Evolutionary conservation across 53 echinoderm and acorn worm genomes (phyloP), one percentile per base, ranked within the genome.

Genomic region (Luidia sarsii): DNA sequence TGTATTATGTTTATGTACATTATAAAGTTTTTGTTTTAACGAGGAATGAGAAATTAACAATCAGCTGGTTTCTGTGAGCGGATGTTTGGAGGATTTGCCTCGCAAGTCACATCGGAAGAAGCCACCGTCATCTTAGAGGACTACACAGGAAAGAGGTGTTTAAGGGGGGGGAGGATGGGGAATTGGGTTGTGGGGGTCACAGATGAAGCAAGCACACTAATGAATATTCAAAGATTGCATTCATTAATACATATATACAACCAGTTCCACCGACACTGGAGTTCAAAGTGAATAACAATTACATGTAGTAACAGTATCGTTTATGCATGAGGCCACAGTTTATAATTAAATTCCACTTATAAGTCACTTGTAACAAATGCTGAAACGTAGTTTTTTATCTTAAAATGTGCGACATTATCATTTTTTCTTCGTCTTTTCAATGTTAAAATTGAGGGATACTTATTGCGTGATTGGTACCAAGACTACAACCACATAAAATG

Each of bases 11-110:
- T 10, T 71, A 72, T 72, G 57, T 72, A 72, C 72, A 72, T 57
- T 72, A 72, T 72, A 72, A 72, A 72, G 39, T 72, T 72, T n/a
- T n/a, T n/a, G n/a, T n/a, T n/a, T n/a, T n/a, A n/a, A 72, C 50
- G 50, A 72, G 72, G 72, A 72, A 72, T 72, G 56, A 56, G 72
- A 45, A 45, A 71, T 32, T n/a, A n/a, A n/a, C n/a, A 54, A 72
- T 72, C 56, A 72, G 41, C 56, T 56, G 27, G 39, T 38, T 72
- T 55, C 38, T 55, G 37, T 72, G 39, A 34, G 63, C 63, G 19
- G 33, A 63, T 16, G 10, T 34, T 23, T 7, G 57, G 72, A 55
- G 35, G 34, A 14, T 72, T 72, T 55, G 57, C 57, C 33, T 36
- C 55, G 56, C 72, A 72, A 72, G 72, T 72, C 72, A 72, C 72